Evolutionary conservation across 2,888 invertebrate species (phyloP), one percentile per base, ranked within the genome.

Genomic region (Penaeus monodon): DNA sequence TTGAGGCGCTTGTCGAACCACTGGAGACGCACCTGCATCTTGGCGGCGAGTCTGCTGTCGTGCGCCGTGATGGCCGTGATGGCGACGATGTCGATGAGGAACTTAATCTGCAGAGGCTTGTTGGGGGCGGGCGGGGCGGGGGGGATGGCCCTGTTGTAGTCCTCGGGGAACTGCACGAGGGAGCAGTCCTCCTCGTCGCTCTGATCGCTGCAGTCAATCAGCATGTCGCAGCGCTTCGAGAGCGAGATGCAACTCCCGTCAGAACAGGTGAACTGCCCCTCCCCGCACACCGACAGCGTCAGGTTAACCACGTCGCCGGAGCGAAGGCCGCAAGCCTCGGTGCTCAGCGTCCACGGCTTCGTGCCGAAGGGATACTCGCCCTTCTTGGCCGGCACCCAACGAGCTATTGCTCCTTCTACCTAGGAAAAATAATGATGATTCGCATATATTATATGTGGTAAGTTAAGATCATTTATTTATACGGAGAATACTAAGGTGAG

Each of bases 341-440:
- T 64, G 14, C 70, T 84, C 29, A 86, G 38, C 24, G 77, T 86
- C 89, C 89, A 89, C 1, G 78, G 2, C 49, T 84, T 83, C 22
- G 85, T 89, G 8, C 89, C 88, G 64, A 88, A 88, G 22, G 89
- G 89, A 44, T 89, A 89, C 57, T 85, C 82, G 74, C 77, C 84
- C 12, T 73, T 65, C 3, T 29, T 57, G 2, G 27, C 33, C 14
- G 89, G 88, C 7, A n/a, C 79, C 84, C 84, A 89, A 12, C 85
- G 83, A 27, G 84, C 81, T 33, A 73, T 44, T 20, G 83, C 85
- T 7, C 81, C 66, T 3, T 77, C 68, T 14, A 63, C 57, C 84
- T 81, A 65, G 49, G 77, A 49, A 38, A 49, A 77, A 44, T 24
- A 77, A 7, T 22, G 44, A 77, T n/a, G 49, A 29, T 10, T 8